These are phyloP conservation scores for Cebidichthys violaceus DNA, from an alignment of 2,113 vertebrate species.

Conservation along the genomic window DNA sequence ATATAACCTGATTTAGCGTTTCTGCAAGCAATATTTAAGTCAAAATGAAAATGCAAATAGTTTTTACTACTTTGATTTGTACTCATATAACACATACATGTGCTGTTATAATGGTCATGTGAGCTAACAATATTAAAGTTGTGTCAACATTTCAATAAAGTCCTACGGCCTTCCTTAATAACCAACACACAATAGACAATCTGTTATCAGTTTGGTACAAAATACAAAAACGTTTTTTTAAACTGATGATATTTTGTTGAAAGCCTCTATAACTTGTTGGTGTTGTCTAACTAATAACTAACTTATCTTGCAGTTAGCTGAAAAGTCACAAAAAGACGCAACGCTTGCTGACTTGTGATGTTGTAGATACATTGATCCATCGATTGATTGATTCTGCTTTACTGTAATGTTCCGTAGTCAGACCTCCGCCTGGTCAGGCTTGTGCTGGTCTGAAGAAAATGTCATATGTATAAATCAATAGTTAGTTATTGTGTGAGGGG, in stretches of 20 bases:
- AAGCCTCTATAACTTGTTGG: no score
- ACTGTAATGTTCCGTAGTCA: background rate
- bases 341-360: background rate
- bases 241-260: no score
- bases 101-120: no score
- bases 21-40: no score
- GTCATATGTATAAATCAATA: conserved; percentile 17
- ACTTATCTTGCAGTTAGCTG: background rate
- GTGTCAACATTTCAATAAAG: no score
- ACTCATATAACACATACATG: no score
- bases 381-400: background rate
- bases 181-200: no score
- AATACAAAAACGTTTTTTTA: background rate
- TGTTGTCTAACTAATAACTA: background rate
- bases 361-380: background rate
- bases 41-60: no score
- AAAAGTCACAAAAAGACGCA: background rate
- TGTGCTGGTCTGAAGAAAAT: conserved; percentile 8
- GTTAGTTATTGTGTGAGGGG: background rate
- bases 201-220: background rate
- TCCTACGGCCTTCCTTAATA: no score
- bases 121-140: no score
- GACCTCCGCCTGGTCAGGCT: background rate
- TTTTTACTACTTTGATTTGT: no score
- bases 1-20: no score